A percentile compares a stretch with the other conserved stretches of the same genome.
These are phyloP conservation scores for Isichthys henryi DNA, from an alignment of 2,113 vertebrate species.

Conservation along the genomic window DNA sequence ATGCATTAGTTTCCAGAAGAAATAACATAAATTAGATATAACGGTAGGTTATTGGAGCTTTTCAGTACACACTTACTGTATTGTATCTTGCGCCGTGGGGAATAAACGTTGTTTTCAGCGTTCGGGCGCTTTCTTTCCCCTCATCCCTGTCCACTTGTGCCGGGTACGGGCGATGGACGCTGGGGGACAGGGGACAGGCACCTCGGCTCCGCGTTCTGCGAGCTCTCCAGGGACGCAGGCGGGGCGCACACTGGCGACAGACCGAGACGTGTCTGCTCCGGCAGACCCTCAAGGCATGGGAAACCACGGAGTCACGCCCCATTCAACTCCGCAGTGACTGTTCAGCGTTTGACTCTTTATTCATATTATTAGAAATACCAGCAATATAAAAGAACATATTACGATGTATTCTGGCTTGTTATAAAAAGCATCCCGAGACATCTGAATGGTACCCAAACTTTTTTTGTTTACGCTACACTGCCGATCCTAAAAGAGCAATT, in stretches of 20 bases:
- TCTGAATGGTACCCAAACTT: neutral
- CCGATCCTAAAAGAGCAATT: neutral
- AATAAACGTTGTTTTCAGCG: neutral
- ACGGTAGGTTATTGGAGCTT: neutral
- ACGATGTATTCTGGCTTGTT: neutral
- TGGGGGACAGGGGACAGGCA: neutral
- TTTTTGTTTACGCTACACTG: neutral
- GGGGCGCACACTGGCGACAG: neutral
- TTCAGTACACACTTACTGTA: neutral
- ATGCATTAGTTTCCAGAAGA: neutral
- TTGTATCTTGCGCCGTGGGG: neutral
- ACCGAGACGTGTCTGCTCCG: neutral
- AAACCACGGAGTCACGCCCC: constrained; percentile 10
- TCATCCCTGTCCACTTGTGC: constrained; percentile 1
- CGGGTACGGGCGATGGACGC: neutral
- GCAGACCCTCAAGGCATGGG: neutral
- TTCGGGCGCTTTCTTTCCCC: neutral
- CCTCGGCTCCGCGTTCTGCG: neutral
- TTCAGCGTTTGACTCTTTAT: neutral
- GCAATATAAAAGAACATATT: neutral
- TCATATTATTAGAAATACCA: neutral
- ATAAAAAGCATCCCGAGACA: neutral
- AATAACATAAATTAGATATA: neutral
- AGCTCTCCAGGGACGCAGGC: neutral
- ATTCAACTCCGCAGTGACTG: neutral